These are phyloP conservation scores for Brachionus manjavacas DNA, from an alignment of 1,140 invertebrate species.

Conservation along the genomic window DNA sequence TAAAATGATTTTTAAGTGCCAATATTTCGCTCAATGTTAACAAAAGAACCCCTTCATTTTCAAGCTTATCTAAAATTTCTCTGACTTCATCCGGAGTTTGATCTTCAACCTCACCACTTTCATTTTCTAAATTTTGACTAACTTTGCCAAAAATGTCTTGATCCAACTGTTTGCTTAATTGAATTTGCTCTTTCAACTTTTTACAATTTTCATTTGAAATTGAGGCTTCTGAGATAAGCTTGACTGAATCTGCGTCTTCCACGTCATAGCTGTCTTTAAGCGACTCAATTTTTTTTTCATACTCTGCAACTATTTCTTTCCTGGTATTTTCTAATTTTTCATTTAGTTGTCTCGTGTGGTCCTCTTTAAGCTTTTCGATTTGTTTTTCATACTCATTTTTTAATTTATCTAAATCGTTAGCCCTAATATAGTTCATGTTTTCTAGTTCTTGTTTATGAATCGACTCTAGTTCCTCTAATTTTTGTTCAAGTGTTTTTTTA, in stretches of 20 bases:
- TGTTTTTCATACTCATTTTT: neutral
- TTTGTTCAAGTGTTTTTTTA: neutral
- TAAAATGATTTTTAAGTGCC: neutral
- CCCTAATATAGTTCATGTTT: neutral
- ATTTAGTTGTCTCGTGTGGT: neutral
- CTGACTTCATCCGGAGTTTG: neutral
- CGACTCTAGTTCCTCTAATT: conserved; percentile 2
- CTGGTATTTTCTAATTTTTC: neutral
- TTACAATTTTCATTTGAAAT: conserved; percentile 14
- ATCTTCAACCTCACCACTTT: neutral
- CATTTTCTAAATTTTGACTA: neutral
- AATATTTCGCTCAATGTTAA: conserved; percentile 29
- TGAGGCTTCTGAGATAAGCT: neutral
- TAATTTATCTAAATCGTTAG: neutral
- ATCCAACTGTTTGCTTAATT: conserved; percentile 2
- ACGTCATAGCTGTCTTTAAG: neutral
- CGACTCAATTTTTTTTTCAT: neutral
- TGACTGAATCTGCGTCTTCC: neutral
- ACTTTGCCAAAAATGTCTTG: neutral
- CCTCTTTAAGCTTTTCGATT: neutral
- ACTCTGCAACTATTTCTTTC: neutral
- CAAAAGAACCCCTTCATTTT: conserved; percentile 13
- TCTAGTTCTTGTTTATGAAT: conserved; percentile 12
- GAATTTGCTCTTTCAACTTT: conserved; percentile 35
- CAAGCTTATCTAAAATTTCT: conserved; percentile 31